A percentile compares a stretch with the other conserved stretches of the same genome.
These are phyloP conservation scores for Auanema freiburgensis DNA, from an alignment of 2,888 invertebrate species.

Conservation along the genomic window DNA sequence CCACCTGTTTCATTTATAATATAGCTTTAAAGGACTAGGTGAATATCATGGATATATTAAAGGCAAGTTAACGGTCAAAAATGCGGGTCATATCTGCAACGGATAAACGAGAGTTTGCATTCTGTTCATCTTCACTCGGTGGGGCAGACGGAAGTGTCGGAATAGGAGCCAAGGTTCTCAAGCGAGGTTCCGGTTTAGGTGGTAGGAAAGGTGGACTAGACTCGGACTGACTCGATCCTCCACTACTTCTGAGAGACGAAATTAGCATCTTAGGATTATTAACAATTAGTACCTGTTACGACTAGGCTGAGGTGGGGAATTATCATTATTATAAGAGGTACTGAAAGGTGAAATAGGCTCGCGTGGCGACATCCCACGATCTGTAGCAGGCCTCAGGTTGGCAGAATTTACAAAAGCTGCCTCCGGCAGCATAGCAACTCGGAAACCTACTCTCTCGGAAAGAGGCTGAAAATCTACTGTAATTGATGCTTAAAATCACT, in stretches of 20 bases:
- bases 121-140: constrained; percentile 36
- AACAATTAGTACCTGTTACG: constrained; percentile 25
- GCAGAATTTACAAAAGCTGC: constrained; percentile 23
- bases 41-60: too few species aligned
- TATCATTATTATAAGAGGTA: constrained; percentile 18
- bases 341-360: constrained; percentile 23
- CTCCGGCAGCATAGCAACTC: constrained; percentile 44
- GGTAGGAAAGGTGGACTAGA: constrained; percentile 36
- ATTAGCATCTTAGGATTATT: neutral
- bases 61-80: constrained; percentile 21
- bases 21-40: too few species aligned
- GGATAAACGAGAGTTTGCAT: constrained; percentile 42
- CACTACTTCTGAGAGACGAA: constrained; percentile 20
- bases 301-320: constrained; percentile 36
- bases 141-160: constrained; percentile 21
- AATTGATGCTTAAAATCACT: neutral
- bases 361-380: constrained; percentile 20
- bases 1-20: too few species aligned
- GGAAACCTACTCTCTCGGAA: constrained; percentile 18
- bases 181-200: constrained; percentile 41
- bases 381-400: constrained; percentile 30
- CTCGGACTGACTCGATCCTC: neutral
- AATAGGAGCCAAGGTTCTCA: constrained; percentile 16
- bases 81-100: constrained; percentile 54
- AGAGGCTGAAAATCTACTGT: constrained; percentile 13